phyloP scores from a whole-genome alignment of 2,797 vertebrate species.

The Megaceryle alcyon region DNA sequence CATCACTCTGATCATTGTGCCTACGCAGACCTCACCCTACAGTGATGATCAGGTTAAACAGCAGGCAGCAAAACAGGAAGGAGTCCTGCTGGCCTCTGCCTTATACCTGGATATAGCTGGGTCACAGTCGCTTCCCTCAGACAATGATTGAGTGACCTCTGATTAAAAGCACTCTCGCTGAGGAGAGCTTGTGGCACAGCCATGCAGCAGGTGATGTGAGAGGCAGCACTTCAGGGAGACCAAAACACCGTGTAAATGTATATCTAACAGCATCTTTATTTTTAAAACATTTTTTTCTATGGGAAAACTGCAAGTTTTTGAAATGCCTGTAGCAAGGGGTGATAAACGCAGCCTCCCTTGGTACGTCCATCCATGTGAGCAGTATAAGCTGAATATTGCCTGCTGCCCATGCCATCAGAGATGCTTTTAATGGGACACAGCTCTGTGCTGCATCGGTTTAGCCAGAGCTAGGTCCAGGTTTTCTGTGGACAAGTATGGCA shows the following conservation, averaged over 20 bases:
- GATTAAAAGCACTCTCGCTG: background rate
- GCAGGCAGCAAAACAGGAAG: background rate
- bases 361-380: background rate
- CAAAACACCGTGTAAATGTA: background rate
- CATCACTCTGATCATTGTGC: background rate
- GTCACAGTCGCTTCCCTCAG: background rate
- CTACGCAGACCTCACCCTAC: background rate
- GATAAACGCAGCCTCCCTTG: background rate
- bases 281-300: background rate
- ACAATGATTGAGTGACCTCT: background rate
- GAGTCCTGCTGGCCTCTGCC: background rate
- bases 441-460: background rate
- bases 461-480: background rate
- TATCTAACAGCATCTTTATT: background rate
- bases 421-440: background rate
- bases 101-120: background rate
- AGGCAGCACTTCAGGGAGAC: background rate
- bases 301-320: background rate
- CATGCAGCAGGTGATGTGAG: background rate
- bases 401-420: background rate
- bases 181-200: conserved; percentile 2
- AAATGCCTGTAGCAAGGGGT: background rate
- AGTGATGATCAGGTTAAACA: background rate
- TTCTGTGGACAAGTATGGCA: background rate
- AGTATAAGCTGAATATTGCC: background rate